A percentile compares a stretch with the other conserved stretches of the same genome.
Conservation (phyloP, 2,888 invertebrate species). For the Anarsia innoxiella region DNA sequence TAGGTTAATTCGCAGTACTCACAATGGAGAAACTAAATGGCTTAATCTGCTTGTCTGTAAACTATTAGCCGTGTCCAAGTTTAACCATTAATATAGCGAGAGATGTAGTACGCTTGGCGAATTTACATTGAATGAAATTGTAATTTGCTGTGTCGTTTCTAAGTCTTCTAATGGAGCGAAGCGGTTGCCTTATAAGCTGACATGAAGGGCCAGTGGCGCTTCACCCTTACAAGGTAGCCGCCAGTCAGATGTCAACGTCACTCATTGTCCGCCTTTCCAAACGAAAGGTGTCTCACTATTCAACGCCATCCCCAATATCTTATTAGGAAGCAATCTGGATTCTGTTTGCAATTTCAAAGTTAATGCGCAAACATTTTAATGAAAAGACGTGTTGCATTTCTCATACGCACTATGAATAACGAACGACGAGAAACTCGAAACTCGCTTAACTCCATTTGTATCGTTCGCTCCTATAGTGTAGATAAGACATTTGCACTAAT, state of each 20-base stretch:
- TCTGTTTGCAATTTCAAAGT: constrained; percentile 9
- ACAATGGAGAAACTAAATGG: constrained; percentile 44
- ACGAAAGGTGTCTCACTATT: constrained; percentile 25
- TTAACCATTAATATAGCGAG: constrained; percentile 50
- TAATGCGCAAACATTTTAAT: constrained; percentile 10
- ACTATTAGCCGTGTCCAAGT: constrained; percentile 58
- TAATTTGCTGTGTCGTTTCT: constrained; percentile 51
- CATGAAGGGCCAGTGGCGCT: constrained; percentile 34
- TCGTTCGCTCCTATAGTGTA: constrained; percentile 9
- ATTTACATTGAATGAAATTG: constrained; percentile 72
- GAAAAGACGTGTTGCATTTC: constrained; percentile 12
- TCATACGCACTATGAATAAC: constrained; percentile 10
- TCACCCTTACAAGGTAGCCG: constrained; percentile 41
- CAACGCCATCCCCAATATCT: constrained; percentile 12
- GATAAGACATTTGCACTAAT: constrained; percentile 17
- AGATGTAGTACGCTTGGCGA: constrained; percentile 35
- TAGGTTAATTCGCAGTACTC: constrained; percentile 43
- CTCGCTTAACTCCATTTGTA: constrained; percentile 12
- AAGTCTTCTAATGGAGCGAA: constrained; percentile 37
- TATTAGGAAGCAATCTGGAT: constrained; percentile 10
- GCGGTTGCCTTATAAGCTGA: constrained; percentile 46
- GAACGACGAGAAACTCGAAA: constrained; percentile 12
- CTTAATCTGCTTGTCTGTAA: constrained; percentile 56
- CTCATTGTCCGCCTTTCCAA: constrained; percentile 46
- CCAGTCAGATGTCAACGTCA: constrained; percentile 43